phyloP scores from a whole-genome alignment of 1,140 invertebrate genomes.

The Augochlora pura region DNA sequence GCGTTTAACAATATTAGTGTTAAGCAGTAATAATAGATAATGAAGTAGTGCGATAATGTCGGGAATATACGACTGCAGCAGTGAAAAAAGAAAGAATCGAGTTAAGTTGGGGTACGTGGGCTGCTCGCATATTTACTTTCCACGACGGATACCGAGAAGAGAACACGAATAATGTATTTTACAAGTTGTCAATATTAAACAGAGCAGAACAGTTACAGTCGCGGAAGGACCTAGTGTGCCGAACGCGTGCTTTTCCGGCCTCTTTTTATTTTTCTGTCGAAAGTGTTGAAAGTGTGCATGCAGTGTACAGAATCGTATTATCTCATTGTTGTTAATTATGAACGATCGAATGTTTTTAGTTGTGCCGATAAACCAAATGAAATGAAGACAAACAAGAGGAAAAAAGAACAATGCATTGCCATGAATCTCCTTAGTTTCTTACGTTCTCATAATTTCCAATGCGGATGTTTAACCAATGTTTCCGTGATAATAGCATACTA shows the following conservation, averaged over 20 bases:
- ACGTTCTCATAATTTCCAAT: not conserved
- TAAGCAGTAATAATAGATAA: constrained; percentile 29
- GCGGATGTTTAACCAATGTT: not conserved
- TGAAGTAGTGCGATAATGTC: constrained; percentile 7
- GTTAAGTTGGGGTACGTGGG: not conserved
- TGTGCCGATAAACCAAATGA: constrained; percentile 18
- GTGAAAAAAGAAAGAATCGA: not conserved
- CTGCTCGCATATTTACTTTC: too few species aligned
- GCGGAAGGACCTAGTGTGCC: not conserved
- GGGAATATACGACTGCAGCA: not conserved
- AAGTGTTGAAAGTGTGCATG: not conserved
- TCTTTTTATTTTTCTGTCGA: not conserved
- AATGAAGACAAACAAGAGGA: constrained; percentile 36
- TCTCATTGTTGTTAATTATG: not conserved
- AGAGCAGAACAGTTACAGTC: constrained; percentile 4
- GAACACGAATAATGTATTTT: not conserved
- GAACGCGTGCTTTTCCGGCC: not conserved
- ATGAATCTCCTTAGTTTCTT: not conserved
- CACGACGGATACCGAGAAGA: not conserved
- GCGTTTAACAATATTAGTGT: constrained; percentile 2
- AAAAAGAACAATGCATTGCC: constrained; percentile 19
- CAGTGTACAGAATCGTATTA: not conserved
- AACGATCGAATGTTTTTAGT: not conserved
- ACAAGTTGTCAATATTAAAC: constrained; percentile 21
- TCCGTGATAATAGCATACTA: not conserved